A percentile compares a stretch with the other conserved stretches of the same genome.
Conservation (phyloP, 64 coral and sea anemone genomes). For the Montipora foliosa region DNA sequence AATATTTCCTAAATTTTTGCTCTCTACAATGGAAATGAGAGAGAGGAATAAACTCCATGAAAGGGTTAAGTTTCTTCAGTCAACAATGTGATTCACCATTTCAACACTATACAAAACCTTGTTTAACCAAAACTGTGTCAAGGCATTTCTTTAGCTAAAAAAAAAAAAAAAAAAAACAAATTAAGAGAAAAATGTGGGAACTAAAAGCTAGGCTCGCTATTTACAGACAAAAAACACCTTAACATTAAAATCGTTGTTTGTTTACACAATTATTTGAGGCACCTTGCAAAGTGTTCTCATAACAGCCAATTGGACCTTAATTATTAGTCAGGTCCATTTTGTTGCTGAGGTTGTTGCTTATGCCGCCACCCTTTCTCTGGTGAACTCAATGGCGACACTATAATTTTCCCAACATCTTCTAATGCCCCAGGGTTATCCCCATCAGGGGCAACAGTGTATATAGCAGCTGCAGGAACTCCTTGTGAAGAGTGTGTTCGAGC, state of each 20-base stretch:
- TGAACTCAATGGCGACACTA: conserved; percentile 90
- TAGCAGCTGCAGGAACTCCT: conserved; percentile 29
- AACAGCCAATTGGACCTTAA: neutral
- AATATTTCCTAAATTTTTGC: too few relatives aligned
- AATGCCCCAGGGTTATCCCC: conserved; percentile 7
- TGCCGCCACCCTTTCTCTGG: conserved; percentile 96
- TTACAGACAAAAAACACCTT: conserved; percentile 21
- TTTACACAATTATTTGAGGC: neutral
- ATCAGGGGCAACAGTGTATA: conserved; percentile 24
- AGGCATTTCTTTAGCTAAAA: neutral
- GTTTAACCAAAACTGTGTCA: neutral
- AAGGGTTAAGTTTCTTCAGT: neutral
- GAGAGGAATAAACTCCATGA: neutral
- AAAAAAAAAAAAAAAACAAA: neutral
- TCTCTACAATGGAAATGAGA: too few relatives aligned
- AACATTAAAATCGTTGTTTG: neutral
- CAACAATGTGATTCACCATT: neutral
- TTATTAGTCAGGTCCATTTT: conserved; percentile 67
- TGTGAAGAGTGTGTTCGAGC: conserved; percentile 51
- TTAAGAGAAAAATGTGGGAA: neutral
- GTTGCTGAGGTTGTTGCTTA: conserved; percentile 82
- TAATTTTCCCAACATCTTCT: conserved; percentile 91
- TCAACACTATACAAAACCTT: neutral
- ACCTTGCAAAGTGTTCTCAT: neutral
- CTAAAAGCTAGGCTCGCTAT: conserved; percentile 24